phyloP scores from a whole-genome alignment of 1,140 invertebrate species.

The Maniola jurtina region DNA sequence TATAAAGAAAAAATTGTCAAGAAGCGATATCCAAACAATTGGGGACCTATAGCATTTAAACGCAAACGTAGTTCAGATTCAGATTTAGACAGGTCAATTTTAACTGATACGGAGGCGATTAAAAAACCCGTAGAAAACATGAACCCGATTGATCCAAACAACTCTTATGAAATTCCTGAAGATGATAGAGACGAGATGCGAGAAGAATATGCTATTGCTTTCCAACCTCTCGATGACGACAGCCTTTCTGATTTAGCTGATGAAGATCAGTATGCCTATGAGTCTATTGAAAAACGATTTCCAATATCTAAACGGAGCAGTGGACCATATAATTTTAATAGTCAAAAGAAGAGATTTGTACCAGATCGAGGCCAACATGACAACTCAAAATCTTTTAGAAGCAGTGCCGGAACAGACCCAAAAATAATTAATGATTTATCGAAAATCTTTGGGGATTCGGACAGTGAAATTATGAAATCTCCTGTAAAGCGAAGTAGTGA shows the following conservation, averaged over 20 bases:
- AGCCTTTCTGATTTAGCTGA: constrained; percentile 65
- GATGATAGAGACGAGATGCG: constrained; percentile 70
- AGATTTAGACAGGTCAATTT: constrained; percentile 46
- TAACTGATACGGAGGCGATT: constrained; percentile 54
- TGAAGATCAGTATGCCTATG: constrained; percentile 68
- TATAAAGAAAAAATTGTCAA: constrained; percentile 75
- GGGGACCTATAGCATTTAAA: constrained; percentile 76
- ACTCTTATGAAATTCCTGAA: constrained; percentile 60
- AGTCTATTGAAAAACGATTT: constrained; percentile 79
- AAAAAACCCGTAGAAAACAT: constrained; percentile 54
- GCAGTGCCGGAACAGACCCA: constrained; percentile 74
- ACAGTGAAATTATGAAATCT: constrained; percentile 58
- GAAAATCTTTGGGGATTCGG: constrained; percentile 75
- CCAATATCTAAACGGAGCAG: constrained; percentile 82
- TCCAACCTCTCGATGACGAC: constrained; percentile 78
- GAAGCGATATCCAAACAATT: constrained; percentile 67
- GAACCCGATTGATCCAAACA: constrained; percentile 60
- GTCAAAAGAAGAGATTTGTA: constrained; percentile 70
- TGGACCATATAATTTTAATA: constrained; percentile 68
- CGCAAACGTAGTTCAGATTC: constrained; percentile 70
- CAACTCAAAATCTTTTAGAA: constrained; percentile 62
- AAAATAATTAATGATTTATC: constrained; percentile 79
- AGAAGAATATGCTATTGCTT: constrained; percentile 79
- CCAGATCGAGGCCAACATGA: constrained; percentile 69
- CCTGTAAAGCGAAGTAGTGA: constrained; percentile 74